These are phyloP conservation scores for Scarus forsteni DNA, from an alignment of 2,797 vertebrate genomes.

Conservation along the genomic window DNA sequence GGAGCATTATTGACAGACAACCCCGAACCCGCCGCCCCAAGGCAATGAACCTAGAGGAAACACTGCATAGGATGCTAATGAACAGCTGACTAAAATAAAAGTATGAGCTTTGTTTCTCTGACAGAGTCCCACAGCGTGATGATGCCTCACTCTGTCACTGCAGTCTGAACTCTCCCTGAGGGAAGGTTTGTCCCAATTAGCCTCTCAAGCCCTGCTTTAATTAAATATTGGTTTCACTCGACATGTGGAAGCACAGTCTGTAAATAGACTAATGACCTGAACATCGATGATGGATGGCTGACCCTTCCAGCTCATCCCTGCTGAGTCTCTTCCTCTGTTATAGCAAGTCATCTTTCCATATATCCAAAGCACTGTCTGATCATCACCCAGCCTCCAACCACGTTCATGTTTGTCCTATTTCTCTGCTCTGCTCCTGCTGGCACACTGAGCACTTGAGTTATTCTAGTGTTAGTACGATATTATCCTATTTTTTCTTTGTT, in stretches of 20 bases:
- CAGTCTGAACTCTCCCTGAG: conserved; percentile 36
- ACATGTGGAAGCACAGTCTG: conserved; percentile 53
- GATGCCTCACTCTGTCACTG: conserved; percentile 33
- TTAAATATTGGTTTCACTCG: conserved; percentile 77
- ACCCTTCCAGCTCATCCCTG: conserved; percentile 36
- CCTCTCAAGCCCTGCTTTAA: conserved; percentile 66
- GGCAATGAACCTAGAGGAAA: too few relatives aligned
- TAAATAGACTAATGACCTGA: conserved; percentile 63
- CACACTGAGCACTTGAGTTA: not conserved
- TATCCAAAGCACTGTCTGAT: conserved; percentile 4
- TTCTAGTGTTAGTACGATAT: not conserved
- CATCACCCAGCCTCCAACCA: conserved; percentile 10
- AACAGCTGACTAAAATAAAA: conserved; percentile 2
- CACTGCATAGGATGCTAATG: not conserved
- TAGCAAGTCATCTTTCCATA: conserved; percentile 22
- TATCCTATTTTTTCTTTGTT: not conserved
- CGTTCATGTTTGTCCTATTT: conserved; percentile 10
- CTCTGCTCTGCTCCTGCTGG: not conserved
- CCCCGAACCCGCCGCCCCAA: too few relatives aligned
- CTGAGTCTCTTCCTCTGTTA: conserved; percentile 29
- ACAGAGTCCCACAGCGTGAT: conserved; percentile 7
- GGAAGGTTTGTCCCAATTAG: conserved; percentile 69
- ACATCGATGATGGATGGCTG: conserved; percentile 52
- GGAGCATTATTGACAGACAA: too few relatives aligned
- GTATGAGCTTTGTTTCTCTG: conserved; percentile 1